Percentiles rank a stretch among this genome's conserved stretches.
Conservation (phyloP, 2,113 vertebrate species). For the Aptenodytes forsteri region DNA sequence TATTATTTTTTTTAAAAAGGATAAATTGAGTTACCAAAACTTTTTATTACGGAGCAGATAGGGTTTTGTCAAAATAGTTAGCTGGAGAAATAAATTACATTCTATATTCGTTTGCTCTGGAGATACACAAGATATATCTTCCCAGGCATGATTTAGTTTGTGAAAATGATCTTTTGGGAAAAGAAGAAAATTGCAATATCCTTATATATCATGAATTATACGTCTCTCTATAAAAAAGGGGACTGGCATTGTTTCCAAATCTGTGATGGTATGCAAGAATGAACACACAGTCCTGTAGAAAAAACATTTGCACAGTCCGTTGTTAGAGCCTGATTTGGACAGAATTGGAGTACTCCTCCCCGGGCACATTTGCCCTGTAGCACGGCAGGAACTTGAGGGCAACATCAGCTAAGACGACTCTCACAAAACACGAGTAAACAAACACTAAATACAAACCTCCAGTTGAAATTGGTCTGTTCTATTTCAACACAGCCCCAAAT, state of each 20-base stretch:
- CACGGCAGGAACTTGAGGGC: neutral
- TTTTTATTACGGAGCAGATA: neutral
- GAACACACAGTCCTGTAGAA: neutral
- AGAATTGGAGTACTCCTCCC: neutral
- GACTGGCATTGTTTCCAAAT: neutral
- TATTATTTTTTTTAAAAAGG: neutral
- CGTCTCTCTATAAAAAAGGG: neutral
- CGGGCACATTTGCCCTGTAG: neutral
- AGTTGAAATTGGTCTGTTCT: neutral
- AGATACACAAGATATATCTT: neutral
- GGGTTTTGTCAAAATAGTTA: neutral
- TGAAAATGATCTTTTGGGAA: neutral
- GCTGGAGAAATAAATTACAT: neutral
- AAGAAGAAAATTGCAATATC: neutral
- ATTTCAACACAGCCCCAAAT: neutral
- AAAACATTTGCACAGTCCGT: neutral
- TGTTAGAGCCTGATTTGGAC: neutral
- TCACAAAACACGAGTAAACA: neutral
- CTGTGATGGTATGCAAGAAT: neutral
- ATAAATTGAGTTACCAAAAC: neutral
- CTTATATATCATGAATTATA: neutral
- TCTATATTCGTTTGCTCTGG: neutral
- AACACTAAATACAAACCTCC: neutral
- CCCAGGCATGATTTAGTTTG: neutral
- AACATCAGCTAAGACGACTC: neutral